These are phyloP conservation scores for Rhynchonema sp. DNA, from an alignment of 2,888 invertebrate species.

Conservation along the genomic window DNA sequence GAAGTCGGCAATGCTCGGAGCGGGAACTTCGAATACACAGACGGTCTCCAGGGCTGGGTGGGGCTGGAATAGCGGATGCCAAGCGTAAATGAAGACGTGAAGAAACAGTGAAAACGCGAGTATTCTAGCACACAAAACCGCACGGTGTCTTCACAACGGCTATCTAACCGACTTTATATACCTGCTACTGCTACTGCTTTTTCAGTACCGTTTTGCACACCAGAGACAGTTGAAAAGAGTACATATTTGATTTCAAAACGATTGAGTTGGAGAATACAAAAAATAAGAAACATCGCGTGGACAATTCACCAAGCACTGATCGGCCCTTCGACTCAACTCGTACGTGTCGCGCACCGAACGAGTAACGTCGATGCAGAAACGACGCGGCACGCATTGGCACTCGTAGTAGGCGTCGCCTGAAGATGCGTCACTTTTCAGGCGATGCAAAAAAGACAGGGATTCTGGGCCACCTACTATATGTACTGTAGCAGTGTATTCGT, in stretches of 20 bases:
- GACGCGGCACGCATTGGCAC: constrained; percentile 7
- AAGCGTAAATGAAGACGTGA: neutral
- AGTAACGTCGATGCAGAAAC: constrained; percentile 8
- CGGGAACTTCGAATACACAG: neutral
- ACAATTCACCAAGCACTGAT: neutral
- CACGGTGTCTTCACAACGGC: too few relatives aligned
- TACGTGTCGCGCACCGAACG: neutral
- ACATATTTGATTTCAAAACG: neutral
- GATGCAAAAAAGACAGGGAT: too few relatives aligned
- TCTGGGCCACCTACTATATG: too few relatives aligned
- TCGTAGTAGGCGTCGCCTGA: constrained; percentile 4
- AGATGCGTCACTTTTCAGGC: too few relatives aligned
- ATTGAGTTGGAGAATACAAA: neutral
- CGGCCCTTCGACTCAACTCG: neutral
- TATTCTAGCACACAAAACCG: too few relatives aligned
- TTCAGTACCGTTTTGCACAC: too few relatives aligned
- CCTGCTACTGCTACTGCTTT: too few relatives aligned
- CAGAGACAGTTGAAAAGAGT: neutral
- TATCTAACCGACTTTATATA: too few relatives aligned
- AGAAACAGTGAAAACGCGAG: too few relatives aligned
- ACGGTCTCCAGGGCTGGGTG: neutral
- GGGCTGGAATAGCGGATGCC: too few relatives aligned
- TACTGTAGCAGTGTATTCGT: too few relatives aligned
- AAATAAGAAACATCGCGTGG: neutral
- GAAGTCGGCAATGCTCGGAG: neutral